These are phyloP conservation scores for Idaea dimidiata DNA, from an alignment of 2,888 invertebrate species.

Conservation along the genomic window DNA sequence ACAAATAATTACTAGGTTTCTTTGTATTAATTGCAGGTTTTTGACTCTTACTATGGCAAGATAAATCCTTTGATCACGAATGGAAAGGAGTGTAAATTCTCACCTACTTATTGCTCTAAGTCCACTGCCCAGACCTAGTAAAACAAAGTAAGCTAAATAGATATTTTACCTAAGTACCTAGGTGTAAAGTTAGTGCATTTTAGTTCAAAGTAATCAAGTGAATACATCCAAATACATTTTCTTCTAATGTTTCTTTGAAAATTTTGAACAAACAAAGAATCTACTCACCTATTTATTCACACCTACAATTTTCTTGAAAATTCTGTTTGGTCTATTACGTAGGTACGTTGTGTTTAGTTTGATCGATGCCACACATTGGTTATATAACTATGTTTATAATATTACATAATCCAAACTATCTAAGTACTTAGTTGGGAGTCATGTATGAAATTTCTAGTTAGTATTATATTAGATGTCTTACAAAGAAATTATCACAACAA, in stretches of 20 bases:
- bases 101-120: too few relatives aligned
- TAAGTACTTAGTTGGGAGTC: conserved; percentile 1
- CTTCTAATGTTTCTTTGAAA: not conserved
- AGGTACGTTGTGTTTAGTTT: conserved; percentile 15
- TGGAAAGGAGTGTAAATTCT: too few relatives aligned
- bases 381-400: conserved; percentile 7
- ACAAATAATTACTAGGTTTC: too few relatives aligned
- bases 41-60: too few relatives aligned
- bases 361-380: conserved; percentile 21
- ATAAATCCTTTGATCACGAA: too few relatives aligned
- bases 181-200: not conserved
- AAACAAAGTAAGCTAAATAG: not conserved
- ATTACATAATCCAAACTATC: conserved; percentile 23
- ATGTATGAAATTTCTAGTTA: conserved; percentile 11
- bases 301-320: conserved; percentile 1
- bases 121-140: not conserved
- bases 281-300: not conserved
- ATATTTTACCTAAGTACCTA: not conserved
- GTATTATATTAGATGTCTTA: conserved; percentile 4
- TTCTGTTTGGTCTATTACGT: not conserved
- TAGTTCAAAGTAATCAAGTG: not conserved
- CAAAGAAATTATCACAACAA: not conserved
- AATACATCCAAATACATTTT: not conserved
- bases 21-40: too few relatives aligned
- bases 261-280: not conserved